Conservation (phyloP, 1,140 invertebrate genomes). For the Lycorma delicatula region DNA sequence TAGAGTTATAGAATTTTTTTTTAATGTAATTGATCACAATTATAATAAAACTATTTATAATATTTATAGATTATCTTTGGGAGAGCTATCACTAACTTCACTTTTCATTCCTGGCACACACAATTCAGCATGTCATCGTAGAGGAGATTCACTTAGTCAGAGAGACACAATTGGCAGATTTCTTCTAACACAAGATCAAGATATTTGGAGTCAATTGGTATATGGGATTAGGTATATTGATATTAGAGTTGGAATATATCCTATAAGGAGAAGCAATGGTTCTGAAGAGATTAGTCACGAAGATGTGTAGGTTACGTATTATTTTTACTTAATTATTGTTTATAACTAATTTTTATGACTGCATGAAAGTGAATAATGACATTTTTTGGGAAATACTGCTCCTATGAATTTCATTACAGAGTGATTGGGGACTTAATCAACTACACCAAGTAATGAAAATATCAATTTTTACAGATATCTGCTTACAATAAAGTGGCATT, state of each 20-base stretch:
- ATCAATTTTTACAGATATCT: too few relatives aligned
- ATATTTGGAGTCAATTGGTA: conserved; percentile 67
- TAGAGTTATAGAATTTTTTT: too few relatives aligned
- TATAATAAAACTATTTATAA: too few relatives aligned
- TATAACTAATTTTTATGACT: too few relatives aligned
- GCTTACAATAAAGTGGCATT: too few relatives aligned
- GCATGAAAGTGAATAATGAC: too few relatives aligned
- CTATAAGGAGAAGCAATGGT: conserved; percentile 30
- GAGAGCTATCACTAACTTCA: conserved; percentile 44
- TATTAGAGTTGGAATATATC: conserved; percentile 55
- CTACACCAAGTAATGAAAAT: too few relatives aligned
- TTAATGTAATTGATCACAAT: too few relatives aligned
- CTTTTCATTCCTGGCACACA: conserved; percentile 60
- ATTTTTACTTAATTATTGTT: neutral
- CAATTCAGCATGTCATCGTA: conserved; percentile 53
- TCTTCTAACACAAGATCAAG: conserved; percentile 57
- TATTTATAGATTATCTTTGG: conserved; percentile 42
- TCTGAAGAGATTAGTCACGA: conserved; percentile 6
- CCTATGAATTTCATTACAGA: too few relatives aligned
- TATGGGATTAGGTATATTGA: conserved; percentile 75
- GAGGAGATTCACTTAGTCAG: conserved; percentile 34
- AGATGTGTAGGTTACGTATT: neutral
- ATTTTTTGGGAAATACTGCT: too few relatives aligned
- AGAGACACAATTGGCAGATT: conserved; percentile 42
- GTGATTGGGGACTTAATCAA: too few relatives aligned